These are phyloP conservation scores for Plotosus lineatus DNA, from an alignment of 2,113 vertebrate species.

Conservation along the genomic window DNA sequence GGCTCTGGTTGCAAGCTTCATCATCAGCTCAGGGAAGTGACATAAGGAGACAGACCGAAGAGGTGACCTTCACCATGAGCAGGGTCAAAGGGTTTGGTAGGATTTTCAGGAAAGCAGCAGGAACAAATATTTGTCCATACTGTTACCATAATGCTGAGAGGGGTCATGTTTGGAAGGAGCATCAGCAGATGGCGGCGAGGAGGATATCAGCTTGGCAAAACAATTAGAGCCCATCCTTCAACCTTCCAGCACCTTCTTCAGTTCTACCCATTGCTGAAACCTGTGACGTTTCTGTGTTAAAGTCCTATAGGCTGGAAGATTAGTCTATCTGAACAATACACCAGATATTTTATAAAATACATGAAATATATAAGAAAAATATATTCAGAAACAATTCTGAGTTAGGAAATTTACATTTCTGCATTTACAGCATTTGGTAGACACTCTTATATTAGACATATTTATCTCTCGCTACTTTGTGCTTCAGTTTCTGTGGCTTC, in stretches of 20 bases:
- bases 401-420: no score
- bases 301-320: not conserved
- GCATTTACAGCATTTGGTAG: no score
- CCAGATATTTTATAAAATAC: not conserved
- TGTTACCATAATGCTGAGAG: not conserved
- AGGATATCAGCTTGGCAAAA: not conserved
- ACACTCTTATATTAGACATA: no score
- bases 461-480: no score
- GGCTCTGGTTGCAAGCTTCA: constrained; percentile 64
- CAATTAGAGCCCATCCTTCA: not conserved
- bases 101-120: constrained; percentile 13
- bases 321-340: not conserved
- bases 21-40: constrained; percentile 53
- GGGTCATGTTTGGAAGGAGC: not conserved
- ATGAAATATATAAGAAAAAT: not conserved
- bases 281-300: not conserved
- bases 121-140: not conserved
- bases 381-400: no score
- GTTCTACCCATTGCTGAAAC: not conserved
- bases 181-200: not conserved
- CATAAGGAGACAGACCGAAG: constrained; percentile 26
- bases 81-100: constrained; percentile 40
- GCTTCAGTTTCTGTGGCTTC: no score
- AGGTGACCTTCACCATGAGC: constrained; percentile 41
- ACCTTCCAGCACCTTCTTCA: not conserved